Conservation (phyloP, 2,888 invertebrate species). For the Drosophila melanosoma region DNA sequence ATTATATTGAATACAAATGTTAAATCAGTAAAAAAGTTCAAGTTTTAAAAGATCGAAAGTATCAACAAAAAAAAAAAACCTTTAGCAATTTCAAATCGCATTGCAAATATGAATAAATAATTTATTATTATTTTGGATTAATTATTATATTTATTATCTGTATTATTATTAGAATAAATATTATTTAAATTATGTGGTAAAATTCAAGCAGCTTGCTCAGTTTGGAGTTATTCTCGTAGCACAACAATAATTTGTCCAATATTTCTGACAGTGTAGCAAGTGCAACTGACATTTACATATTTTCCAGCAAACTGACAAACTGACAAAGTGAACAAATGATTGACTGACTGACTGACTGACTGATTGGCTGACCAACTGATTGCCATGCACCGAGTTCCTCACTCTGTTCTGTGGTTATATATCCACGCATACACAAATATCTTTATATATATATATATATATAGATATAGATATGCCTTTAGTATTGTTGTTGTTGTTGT, state of each 20-base stretch:
- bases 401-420: conserved; percentile 56
- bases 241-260: not conserved
- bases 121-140: not conserved
- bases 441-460: not conserved
- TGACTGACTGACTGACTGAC: conserved; percentile 33
- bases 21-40: not conserved
- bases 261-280: not conserved
- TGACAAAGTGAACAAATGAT: conserved; percentile 37
- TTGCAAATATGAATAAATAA: not conserved
- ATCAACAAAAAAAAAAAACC: no score
- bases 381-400: conserved; percentile 48
- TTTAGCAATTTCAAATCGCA: no score
- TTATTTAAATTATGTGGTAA: no score
- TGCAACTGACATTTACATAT: not conserved
- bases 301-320: conserved; percentile 27
- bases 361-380: conserved; percentile 46
- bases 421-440: not conserved
- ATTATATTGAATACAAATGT: not conserved
- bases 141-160: no score
- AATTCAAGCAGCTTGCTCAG: no score
- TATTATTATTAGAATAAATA: no score
- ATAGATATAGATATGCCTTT: not conserved
- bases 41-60: no score
- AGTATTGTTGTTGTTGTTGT: conserved; percentile 2
- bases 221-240: no score